Percentiles rank a stretch among this genome's conserved stretches.
These are phyloP conservation scores for Climacteris rufus DNA, from an alignment of 2,113 vertebrate genomes.

Conservation along the genomic window DNA sequence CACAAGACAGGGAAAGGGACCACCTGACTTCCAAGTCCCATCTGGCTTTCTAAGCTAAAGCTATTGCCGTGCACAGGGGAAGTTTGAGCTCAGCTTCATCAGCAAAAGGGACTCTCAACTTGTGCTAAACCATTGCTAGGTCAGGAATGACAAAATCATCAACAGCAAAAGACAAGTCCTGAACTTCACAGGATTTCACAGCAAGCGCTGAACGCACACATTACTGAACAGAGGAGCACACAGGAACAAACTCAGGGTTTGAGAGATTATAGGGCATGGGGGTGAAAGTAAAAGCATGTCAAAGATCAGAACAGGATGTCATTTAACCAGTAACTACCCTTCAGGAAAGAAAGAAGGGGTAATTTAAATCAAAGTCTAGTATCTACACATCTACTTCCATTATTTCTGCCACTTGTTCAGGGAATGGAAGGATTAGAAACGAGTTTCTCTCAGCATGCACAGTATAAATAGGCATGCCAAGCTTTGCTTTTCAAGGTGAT, in stretches of 20 bases:
- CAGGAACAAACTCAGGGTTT: neutral
- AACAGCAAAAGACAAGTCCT: neutral
- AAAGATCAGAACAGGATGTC: neutral
- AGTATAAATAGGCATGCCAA: neutral
- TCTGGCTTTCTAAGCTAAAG: neutral
- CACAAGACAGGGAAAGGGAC: neutral
- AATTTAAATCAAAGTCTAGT: constrained; percentile 6
- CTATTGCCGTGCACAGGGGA: neutral
- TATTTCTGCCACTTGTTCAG: neutral
- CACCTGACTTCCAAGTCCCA: neutral
- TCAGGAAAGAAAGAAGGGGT: neutral
- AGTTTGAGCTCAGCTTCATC: neutral
- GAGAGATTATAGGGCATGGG: neutral
- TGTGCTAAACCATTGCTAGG: neutral
- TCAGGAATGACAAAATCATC: neutral
- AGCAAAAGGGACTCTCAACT: neutral
- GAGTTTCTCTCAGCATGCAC: neutral
- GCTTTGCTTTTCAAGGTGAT: neutral
- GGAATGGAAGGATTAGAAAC: neutral
- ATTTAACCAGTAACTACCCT: neutral
- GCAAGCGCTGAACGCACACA: neutral
- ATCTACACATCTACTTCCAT: neutral
- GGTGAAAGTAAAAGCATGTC: neutral
- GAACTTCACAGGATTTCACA: neutral
- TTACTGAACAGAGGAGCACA: neutral